A percentile compares a stretch with the other conserved stretches of the same genome.
Conservation (phyloP, 2,888 invertebrate genomes). For the Cheiracanthium punctorium region DNA sequence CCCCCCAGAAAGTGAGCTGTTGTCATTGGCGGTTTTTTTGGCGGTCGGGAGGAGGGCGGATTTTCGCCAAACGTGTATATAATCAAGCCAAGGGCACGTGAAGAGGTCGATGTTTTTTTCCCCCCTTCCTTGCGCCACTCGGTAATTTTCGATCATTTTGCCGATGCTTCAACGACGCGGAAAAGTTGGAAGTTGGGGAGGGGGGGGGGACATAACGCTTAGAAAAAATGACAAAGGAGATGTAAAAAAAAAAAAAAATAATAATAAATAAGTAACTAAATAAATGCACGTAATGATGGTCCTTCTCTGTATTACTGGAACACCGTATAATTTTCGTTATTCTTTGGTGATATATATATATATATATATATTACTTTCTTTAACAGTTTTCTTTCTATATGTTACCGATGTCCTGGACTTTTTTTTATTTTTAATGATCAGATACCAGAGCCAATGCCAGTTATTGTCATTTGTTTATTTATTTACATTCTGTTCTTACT, state of each 20-base stretch:
- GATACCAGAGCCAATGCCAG: constrained; percentile 11
- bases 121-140: too few relatives aligned
- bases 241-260: constrained; percentile 25
- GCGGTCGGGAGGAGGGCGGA: constrained; percentile 19
- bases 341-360: too few relatives aligned
- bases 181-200: constrained; percentile 1
- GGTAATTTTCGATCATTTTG: constrained; percentile 67
- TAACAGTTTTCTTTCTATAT: not conserved
- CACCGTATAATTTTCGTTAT: constrained; percentile 65
- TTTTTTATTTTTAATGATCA: constrained; percentile 35
- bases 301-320: constrained; percentile 50
- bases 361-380: constrained; percentile 14
- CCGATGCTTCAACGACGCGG: constrained; percentile 20
- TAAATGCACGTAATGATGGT: constrained; percentile 47
- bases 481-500: constrained; percentile 1
- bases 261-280: constrained; percentile 31
- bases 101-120: constrained; percentile 29
- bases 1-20: not conserved
- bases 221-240: not conserved
- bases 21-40: constrained; percentile 54
- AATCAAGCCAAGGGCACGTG: constrained; percentile 54
- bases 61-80: constrained; percentile 36
- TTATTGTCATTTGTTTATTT: constrained; percentile 17
- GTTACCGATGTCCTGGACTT: not conserved
- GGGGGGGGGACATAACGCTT: not conserved